Conservation (phyloP, 2,797 vertebrate genomes). For the Notamacropus eugenii region DNA sequence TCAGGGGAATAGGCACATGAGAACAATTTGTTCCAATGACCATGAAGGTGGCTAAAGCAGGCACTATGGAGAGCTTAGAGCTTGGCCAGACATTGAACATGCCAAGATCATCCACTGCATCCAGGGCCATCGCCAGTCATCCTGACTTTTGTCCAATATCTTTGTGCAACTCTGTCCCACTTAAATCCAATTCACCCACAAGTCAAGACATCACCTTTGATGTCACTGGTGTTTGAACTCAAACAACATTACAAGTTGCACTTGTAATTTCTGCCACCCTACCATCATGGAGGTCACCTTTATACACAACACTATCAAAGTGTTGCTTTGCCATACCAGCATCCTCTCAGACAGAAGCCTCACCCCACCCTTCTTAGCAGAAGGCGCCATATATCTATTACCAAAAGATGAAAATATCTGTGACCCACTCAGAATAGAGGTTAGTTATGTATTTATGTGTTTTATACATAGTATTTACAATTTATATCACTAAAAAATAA, state of each 20-base stretch:
- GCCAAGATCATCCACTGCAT: neutral
- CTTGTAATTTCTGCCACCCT: neutral
- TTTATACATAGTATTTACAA: neutral
- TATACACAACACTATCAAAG: neutral
- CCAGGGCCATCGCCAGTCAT: neutral
- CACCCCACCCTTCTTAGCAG: neutral
- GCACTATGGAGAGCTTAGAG: neutral
- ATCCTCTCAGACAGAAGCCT: neutral
- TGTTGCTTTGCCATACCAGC: neutral
- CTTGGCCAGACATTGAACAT: neutral
- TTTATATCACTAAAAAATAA: neutral
- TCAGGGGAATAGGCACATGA: neutral
- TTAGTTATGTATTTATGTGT: neutral
- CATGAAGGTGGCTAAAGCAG: neutral
- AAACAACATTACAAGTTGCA: neutral
- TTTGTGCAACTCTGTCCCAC: neutral
- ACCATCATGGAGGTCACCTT: neutral
- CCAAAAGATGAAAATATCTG: neutral
- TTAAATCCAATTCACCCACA: neutral
- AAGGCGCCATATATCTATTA: neutral
- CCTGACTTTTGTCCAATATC: neutral
- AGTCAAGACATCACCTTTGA: neutral
- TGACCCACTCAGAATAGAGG: neutral
- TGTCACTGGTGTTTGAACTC: neutral
- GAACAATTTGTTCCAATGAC: neutral